Evolutionary conservation across 2,888 invertebrate species (phyloP), one percentile per base, ranked within the genome.

Genomic region (Drosophila bunnanda): DNA sequence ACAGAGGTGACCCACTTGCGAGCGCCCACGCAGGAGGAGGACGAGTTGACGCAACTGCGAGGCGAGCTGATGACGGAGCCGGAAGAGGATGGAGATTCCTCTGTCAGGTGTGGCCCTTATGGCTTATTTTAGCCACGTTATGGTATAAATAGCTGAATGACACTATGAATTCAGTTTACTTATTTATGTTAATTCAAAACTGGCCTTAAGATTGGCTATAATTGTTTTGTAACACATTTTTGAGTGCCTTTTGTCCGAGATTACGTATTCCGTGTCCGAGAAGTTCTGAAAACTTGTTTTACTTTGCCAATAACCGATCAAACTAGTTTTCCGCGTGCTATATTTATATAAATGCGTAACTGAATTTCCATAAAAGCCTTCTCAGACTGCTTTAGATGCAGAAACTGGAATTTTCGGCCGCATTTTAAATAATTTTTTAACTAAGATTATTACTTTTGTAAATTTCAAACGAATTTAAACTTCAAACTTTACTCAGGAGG

Each of bases 1-100:
- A 69, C 75, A 6, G 73, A 84, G 46, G 52, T 84, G 4, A 78
- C 79, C 5, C 60, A 81, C 0, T 17, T 82, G 44, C 72, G 62
- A 1, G 67, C 84, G 2, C 72, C 76, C 2, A 54, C 28, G 12
- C 62, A 71, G 8, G 44, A 70, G 9, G 76, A 80, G 8, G 53
- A 73, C 10, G 41, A 68, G 15, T 28, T 56, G 7, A n/a, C 52
- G 15, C 9, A 13, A 3, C 13, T 52, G 30, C 28, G 34, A 5
- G 4, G 43, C 22, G 17, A 48, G 12, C 10, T 20, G n/a, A 13
- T 32, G 17, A 36, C 38, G 1, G 43, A 4, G 17, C 4, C 15
- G 20, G 3, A 28, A 12, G n/a, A 36, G 9, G 15, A 75, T 17
- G 36, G 22, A 22, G 59, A 48, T 28, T 13, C 41, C 28, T 36